Percentiles rank a stretch among this genome's conserved stretches.
These are phyloP conservation scores for Mormyrops boulengeri DNA, from an alignment of 2,797 vertebrate species.

Conservation along the genomic window DNA sequence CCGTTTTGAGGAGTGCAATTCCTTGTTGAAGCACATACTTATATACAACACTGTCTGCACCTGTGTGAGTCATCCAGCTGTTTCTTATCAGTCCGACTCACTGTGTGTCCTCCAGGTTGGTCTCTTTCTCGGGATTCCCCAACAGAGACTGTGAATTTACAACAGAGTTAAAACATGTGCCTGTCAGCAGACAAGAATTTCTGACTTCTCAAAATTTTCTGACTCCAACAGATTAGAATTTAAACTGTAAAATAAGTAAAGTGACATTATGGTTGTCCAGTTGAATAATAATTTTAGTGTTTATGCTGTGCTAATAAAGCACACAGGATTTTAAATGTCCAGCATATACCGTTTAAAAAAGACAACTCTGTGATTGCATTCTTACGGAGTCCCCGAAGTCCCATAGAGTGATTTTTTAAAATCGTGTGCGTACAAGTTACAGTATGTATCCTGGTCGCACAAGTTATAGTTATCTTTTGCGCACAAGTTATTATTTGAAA, in stretches of 20 bases:
- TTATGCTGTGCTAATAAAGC: not conserved
- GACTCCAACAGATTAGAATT: not conserved
- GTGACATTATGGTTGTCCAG: not conserved
- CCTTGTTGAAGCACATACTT: not conserved
- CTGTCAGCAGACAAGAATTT: not conserved
- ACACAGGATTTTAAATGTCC: not conserved
- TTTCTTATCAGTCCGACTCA: not conserved
- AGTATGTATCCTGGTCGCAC: too few species aligned
- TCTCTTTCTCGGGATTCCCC: not conserved
- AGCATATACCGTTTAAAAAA: not conserved
- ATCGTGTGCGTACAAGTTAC: too few species aligned
- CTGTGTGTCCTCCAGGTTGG: not conserved
- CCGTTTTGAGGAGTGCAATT: not conserved
- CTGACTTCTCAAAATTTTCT: not conserved
- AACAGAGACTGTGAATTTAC: too few species aligned
- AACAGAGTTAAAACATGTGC: not conserved
- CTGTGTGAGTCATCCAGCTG: not conserved
- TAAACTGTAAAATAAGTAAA: not conserved
- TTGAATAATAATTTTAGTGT: not conserved
- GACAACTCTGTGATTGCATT: not conserved
- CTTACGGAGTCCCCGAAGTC: not conserved
- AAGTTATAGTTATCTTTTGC: too few species aligned
- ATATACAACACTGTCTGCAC: not conserved
- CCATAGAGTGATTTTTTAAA: too few species aligned
- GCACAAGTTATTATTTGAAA: too few species aligned